These are phyloP conservation scores for Leucozona laternaria DNA, from an alignment of 2,888 invertebrate genomes.

Conservation along the genomic window DNA sequence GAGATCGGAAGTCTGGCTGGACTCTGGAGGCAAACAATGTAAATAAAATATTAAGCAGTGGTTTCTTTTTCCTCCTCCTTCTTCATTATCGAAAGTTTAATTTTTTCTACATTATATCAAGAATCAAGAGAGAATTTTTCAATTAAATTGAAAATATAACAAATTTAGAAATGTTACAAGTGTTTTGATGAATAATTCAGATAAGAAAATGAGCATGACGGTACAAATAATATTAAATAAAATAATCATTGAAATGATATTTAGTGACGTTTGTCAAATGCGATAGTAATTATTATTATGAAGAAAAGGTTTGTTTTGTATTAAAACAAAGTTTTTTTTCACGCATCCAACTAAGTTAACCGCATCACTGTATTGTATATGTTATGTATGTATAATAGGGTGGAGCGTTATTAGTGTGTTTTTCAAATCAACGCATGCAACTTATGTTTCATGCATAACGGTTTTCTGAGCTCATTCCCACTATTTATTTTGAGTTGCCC, in stretches of 20 bases:
- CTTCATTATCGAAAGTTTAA: background rate
- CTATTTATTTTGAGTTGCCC: too few relatives aligned
- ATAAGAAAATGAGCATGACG: background rate
- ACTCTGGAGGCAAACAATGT: constrained; percentile 35
- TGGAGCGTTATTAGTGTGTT: too few relatives aligned
- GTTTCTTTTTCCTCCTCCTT: constrained; percentile 3
- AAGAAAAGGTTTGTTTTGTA: too few relatives aligned
- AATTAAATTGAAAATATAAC: constrained; percentile 57
- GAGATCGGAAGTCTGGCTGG: constrained; percentile 63
- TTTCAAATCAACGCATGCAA: too few relatives aligned
- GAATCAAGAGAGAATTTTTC: constrained; percentile 31
- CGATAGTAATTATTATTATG: background rate
- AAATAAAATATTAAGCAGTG: constrained; percentile 26
- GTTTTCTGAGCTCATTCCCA: too few relatives aligned
- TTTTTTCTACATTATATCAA: background rate
- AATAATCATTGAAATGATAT: background rate
- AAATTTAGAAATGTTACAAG: constrained; percentile 12
- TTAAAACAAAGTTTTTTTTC: background rate
- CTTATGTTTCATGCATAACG: too few relatives aligned
- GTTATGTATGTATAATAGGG: too few relatives aligned
- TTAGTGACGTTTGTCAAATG: background rate
- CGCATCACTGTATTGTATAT: too few relatives aligned
- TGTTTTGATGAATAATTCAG: background rate
- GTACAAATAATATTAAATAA: background rate
- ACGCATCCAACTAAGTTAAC: background rate